Evolutionary conservation across 2,113 vertebrate species (phyloP).

Genomic region (Dunckerocampus dactyliophorus): DNA sequence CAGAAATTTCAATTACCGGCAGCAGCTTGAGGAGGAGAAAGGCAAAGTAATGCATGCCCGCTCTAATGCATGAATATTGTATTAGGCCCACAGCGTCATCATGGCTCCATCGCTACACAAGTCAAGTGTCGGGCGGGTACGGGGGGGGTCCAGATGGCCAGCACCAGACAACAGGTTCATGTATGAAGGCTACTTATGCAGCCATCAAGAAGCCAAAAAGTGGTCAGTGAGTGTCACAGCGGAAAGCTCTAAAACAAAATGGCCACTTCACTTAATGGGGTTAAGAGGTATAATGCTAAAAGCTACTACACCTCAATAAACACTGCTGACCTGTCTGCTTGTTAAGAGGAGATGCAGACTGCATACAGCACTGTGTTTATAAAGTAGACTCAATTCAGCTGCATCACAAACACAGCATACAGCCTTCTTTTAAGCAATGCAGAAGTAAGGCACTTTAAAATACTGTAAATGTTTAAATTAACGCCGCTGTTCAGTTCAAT

Average conservation of each 20-base stretch:
- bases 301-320: slow-evolving; percentile 38
- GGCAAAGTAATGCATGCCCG: slow-evolving; percentile 50
- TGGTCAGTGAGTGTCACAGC: slow-evolving; percentile 42
- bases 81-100: slow-evolving; percentile 69
- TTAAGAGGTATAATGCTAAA: slow-evolving; percentile 40
- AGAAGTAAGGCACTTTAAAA: too few species aligned
- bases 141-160: slow-evolving; percentile 56
- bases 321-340: slow-evolving; percentile 46
- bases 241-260: slow-evolving; percentile 40
- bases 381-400: too few species aligned
- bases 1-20: slow-evolving; percentile 77
- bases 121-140: slow-evolving; percentile 62
- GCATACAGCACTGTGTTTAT: too few species aligned
- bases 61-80: slow-evolving; percentile 72
- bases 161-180: slow-evolving; percentile 1
- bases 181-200: slow-evolving; percentile 54
- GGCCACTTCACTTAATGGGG: slow-evolving; percentile 46
- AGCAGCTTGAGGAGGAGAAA: slow-evolving; percentile 55
- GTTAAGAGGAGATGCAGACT: slow-evolving; percentile 7
- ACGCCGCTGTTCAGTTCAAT: too few species aligned
- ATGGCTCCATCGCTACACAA: slow-evolving; percentile 51
- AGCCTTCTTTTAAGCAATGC: too few species aligned
- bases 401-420: too few species aligned
- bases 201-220: slow-evolving; percentile 52
- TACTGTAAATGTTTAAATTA: too few species aligned